phyloP scores from a whole-genome alignment of 2,888 invertebrate species.

The Xylota segnis region DNA sequence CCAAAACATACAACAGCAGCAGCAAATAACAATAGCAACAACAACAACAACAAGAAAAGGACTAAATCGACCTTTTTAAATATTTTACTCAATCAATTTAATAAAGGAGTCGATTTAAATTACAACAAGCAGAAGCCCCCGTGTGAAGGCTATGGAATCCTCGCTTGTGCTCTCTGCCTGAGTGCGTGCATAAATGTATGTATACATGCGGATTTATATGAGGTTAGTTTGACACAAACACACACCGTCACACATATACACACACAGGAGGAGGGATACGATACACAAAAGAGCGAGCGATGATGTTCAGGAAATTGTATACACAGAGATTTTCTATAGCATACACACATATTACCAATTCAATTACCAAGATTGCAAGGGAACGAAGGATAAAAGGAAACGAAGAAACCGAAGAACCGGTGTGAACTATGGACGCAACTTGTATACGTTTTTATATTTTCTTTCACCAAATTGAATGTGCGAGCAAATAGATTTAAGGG shows the following conservation, averaged over 20 bases:
- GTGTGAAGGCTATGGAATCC: constrained; percentile 55
- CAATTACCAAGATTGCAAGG: constrained; percentile 61
- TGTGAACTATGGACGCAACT: constrained; percentile 26
- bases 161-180: background rate
- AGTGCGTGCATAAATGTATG: background rate
- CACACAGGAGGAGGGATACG: background rate
- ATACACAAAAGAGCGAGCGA: constrained; percentile 36
- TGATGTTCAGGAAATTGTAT: constrained; percentile 48
- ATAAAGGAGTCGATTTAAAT: constrained; percentile 69
- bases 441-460: background rate
- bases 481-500: constrained; percentile 37
- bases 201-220: constrained; percentile 16
- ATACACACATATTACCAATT: constrained; percentile 52
- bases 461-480: constrained; percentile 15
- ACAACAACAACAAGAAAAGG: constrained; percentile 39
- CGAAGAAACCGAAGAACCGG: constrained; percentile 26
- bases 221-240: constrained; percentile 36
- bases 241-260: too few species aligned
- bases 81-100: constrained; percentile 71
- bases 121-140: constrained; percentile 56
- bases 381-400: constrained; percentile 33
- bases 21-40: constrained; percentile 26
- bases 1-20: constrained; percentile 10
- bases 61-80: constrained; percentile 70
- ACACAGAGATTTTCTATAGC: constrained; percentile 35